Evolutionary conservation across 2,888 invertebrate species (phyloP).

Genomic region (Agrochola lota): DNA sequence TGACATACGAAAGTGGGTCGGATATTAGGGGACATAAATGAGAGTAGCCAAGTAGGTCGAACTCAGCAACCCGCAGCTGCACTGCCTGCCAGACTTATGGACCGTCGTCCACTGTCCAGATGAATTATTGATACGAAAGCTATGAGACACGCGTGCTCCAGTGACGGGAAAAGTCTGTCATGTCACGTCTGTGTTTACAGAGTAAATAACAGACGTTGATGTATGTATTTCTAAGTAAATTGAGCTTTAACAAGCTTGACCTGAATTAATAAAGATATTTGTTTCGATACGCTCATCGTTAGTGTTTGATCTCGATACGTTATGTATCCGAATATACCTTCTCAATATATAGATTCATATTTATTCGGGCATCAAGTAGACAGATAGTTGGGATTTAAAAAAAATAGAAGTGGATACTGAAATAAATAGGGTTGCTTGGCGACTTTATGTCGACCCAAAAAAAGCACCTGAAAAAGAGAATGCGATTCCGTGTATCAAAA

Average conservation of each 20-base stretch:
- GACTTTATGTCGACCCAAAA: too few species aligned
- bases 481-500: neutral
- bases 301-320: conserved; percentile 2
- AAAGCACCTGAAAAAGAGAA: neutral
- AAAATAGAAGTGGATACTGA: neutral
- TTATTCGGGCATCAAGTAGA: neutral
- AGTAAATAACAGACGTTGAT: conserved; percentile 42
- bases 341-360: neutral
- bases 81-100: conserved; percentile 69
- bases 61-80: conserved; percentile 54
- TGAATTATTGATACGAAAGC: conserved; percentile 80
- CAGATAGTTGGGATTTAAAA: too few species aligned
- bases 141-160: conserved; percentile 46
- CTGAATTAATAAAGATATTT: conserved; percentile 16
- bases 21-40: conserved; percentile 86
- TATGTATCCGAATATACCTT: neutral
- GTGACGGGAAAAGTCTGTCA: conserved; percentile 49
- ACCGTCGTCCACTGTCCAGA: conserved; percentile 73
- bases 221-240: conserved; percentile 31
- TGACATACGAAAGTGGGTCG: conserved; percentile 83
- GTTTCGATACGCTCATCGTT: conserved; percentile 3
- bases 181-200: conserved; percentile 34
- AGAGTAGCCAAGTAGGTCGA: conserved; percentile 84
- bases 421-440: neutral
- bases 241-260: conserved; percentile 42